Evolutionary conservation across 2,797 vertebrate genomes (phyloP).

Genomic region (Etheostoma nigrum): DNA sequence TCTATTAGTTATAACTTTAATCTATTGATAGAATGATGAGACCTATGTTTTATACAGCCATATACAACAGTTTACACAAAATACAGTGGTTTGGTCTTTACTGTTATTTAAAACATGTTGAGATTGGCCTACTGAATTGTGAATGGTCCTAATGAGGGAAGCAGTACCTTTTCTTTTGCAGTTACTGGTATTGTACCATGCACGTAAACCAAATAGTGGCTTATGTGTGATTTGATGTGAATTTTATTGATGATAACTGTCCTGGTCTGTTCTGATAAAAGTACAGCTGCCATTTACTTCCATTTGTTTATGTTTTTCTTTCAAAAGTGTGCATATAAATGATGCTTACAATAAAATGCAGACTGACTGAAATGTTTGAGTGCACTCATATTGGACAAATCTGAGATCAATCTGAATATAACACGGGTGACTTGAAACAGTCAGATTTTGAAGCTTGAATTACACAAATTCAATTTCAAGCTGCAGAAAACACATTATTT

Average conservation of each 20-base stretch:
- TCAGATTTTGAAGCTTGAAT: background rate
- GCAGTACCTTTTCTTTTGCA: background rate
- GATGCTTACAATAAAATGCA: background rate
- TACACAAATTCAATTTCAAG: background rate
- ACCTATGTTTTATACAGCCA: background rate
- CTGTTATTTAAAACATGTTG: background rate
- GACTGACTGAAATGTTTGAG: background rate
- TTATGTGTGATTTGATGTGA: background rate
- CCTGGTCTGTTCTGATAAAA: too few species aligned
- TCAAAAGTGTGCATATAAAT: background rate
- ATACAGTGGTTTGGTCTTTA: background rate
- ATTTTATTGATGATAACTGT: too few species aligned
- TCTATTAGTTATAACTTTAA: conserved; percentile 44
- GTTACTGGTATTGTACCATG: background rate
- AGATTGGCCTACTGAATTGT: background rate
- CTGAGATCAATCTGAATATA: background rate
- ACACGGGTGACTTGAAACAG: background rate
- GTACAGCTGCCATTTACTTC: too few species aligned
- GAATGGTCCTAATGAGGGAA: background rate
- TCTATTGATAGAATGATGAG: conserved; percentile 8
- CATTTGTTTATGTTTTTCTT: background rate
- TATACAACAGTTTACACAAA: background rate
- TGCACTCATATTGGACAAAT: background rate
- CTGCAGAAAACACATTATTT: background rate
- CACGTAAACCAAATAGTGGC: background rate